These are phyloP conservation scores for Oscheius myriophilus DNA, from an alignment of 2,888 invertebrate species.

Conservation along the genomic window DNA sequence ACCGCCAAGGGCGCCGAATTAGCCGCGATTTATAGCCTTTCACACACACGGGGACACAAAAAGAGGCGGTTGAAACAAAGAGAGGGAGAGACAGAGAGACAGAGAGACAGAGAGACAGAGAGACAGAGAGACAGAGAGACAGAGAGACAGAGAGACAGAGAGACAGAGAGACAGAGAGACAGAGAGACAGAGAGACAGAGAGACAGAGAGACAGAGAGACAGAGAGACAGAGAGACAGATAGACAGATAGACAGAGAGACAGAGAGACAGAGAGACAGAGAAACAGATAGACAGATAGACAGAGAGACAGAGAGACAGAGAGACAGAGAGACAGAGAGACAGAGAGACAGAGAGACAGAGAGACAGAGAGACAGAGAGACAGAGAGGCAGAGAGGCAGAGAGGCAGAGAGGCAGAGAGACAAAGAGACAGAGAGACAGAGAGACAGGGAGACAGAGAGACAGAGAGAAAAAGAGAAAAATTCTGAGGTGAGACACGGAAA, in stretches of 20 bases:
- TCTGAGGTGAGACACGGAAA: not conserved
- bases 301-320: slow-evolving; percentile 6
- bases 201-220: not conserved
- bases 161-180: not conserved
- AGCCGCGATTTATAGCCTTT: too few relatives aligned
- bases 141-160: not conserved
- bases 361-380: not conserved
- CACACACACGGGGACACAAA: slow-evolving; percentile 8
- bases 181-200: not conserved
- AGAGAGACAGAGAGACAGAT: too few relatives aligned
- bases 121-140: not conserved
- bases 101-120: not conserved
- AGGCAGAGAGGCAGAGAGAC: not conserved
- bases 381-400: not conserved
- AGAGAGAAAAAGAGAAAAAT: not conserved
- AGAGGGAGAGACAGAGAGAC: slow-evolving; percentile 1
- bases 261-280: too few relatives aligned
- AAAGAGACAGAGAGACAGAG: not conserved
- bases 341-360: not conserved
- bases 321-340: not conserved
- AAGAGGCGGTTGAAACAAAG: not conserved
- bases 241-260: too few relatives aligned
- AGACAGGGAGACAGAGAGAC: not conserved
- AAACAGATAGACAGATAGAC: too few relatives aligned
- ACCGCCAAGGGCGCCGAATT: slow-evolving; percentile 7